These are phyloP conservation scores for Lycodopsis pacificus DNA, from an alignment of 2,797 vertebrate genomes.

Conservation along the genomic window DNA sequence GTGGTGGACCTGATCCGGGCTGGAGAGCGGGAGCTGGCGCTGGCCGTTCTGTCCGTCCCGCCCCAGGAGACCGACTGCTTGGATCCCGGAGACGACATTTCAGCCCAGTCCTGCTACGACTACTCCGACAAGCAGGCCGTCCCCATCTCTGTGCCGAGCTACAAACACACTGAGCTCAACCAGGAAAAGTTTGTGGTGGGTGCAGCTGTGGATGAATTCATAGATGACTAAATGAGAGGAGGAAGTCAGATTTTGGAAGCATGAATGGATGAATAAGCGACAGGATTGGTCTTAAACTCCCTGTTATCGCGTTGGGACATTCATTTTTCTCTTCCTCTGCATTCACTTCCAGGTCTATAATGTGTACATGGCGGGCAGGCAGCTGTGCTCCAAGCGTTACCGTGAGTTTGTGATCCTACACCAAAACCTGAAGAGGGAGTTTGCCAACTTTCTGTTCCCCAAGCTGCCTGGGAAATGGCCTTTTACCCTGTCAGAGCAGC, in stretches of 20 bases:
- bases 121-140: slow-evolving; percentile 98
- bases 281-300: not conserved
- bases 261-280: not conserved
- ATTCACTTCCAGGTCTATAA: slow-evolving; percentile 87
- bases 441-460: slow-evolving; percentile 93
- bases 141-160: slow-evolving; percentile 97
- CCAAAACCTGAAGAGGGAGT: slow-evolving; percentile 97
- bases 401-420: slow-evolving; percentile 95
- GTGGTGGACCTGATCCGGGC: slow-evolving; percentile 98
- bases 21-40: slow-evolving; percentile 92
- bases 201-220: slow-evolving; percentile 23
- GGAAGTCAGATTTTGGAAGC: not conserved
- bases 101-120: slow-evolving; percentile 95
- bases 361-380: slow-evolving; percentile 96
- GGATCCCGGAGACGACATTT: slow-evolving; percentile 92
- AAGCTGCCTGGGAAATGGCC: slow-evolving; percentile 98
- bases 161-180: slow-evolving; percentile 96
- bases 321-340: not conserved
- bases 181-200: slow-evolving; percentile 97
- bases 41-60: slow-evolving; percentile 94
- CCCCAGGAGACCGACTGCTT: slow-evolving; percentile 94
- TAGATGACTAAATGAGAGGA: not conserved
- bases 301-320: not conserved
- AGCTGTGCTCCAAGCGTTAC: slow-evolving; percentile 96
- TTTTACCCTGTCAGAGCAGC: slow-evolving; percentile 95